Evolutionary conservation across 2,797 vertebrate genomes (phyloP).

Genomic region (Intellagama lesueurii): DNA sequence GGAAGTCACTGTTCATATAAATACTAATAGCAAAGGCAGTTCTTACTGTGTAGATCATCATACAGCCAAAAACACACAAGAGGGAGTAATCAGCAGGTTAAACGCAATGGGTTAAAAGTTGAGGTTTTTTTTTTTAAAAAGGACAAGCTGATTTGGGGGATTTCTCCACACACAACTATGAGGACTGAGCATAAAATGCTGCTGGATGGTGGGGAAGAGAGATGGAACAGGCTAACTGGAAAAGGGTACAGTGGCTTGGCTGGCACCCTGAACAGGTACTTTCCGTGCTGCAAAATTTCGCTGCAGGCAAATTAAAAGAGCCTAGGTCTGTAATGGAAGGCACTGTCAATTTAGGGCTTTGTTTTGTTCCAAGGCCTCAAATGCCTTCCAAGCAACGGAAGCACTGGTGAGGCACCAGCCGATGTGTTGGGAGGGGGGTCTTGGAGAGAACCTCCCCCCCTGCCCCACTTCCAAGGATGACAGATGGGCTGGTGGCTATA

Average conservation of each 20-base stretch:
- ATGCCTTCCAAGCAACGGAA: not conserved
- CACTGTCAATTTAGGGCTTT: too few species aligned
- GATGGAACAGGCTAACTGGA: too few species aligned
- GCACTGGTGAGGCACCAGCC: not conserved
- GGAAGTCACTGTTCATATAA: not conserved
- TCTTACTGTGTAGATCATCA: not conserved
- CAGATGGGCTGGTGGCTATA: not conserved
- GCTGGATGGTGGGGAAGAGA: too few species aligned
- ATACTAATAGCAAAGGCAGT: not conserved
- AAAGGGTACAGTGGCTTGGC: not conserved
- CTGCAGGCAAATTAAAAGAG: not conserved
- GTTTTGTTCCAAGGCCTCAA: too few species aligned
- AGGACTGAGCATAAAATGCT: not conserved
- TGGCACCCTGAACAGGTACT: not conserved
- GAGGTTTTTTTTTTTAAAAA: not conserved
- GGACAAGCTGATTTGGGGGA: not conserved
- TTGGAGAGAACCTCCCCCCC: not conserved
- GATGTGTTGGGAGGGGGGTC: too few species aligned
- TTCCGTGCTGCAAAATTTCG: not conserved
- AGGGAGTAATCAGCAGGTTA: not conserved
- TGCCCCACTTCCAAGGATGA: not conserved
- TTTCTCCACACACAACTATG: too few species aligned
- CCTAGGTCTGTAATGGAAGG: too few species aligned
- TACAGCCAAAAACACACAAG: not conserved
- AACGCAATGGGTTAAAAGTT: too few species aligned